Conservation (phyloP, 2,888 invertebrate species). For the Drosophila robusta region DNA sequence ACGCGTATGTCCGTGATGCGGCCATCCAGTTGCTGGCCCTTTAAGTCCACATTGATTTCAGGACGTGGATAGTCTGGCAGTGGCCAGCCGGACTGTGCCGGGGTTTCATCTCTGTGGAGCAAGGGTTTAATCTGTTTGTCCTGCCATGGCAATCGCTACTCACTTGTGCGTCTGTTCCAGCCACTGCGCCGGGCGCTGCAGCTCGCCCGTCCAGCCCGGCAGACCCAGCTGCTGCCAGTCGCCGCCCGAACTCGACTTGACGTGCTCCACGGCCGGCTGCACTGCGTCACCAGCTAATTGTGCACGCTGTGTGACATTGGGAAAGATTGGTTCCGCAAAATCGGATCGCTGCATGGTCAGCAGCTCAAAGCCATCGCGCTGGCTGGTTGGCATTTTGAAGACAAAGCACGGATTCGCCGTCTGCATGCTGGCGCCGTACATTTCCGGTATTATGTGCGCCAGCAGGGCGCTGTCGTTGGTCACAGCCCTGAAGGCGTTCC, state of each 20-base stretch:
- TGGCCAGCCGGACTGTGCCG: constrained; percentile 5
- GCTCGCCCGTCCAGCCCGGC: constrained; percentile 82
- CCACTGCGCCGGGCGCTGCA: constrained; percentile 41
- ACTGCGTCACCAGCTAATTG: not conserved
- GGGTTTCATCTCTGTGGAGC: constrained; percentile 27
- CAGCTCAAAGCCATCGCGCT: constrained; percentile 41
- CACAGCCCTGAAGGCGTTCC: constrained; percentile 76
- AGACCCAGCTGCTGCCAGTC: constrained; percentile 81
- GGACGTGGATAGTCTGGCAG: constrained; percentile 45
- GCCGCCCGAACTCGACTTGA: constrained; percentile 48
- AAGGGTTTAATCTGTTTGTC: not conserved
- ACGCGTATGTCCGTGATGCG: constrained; percentile 61
- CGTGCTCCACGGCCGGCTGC: constrained; percentile 13
- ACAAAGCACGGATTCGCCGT: constrained; percentile 74
- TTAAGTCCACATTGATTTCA: constrained; percentile 53
- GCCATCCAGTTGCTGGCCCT: constrained; percentile 57
- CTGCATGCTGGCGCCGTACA: constrained; percentile 76
- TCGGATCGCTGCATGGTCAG: constrained; percentile 78
- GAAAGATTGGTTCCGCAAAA: constrained; percentile 81
- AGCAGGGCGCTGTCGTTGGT: constrained; percentile 72
- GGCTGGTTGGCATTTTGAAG: constrained; percentile 73
- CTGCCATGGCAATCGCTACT: constrained; percentile 15
- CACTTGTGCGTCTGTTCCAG: constrained; percentile 63
- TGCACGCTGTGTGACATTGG: constrained; percentile 68
- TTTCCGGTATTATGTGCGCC: constrained; percentile 74